Conservation (phyloP, 2,888 invertebrate genomes). For the Calameuta pallipes region DNA sequence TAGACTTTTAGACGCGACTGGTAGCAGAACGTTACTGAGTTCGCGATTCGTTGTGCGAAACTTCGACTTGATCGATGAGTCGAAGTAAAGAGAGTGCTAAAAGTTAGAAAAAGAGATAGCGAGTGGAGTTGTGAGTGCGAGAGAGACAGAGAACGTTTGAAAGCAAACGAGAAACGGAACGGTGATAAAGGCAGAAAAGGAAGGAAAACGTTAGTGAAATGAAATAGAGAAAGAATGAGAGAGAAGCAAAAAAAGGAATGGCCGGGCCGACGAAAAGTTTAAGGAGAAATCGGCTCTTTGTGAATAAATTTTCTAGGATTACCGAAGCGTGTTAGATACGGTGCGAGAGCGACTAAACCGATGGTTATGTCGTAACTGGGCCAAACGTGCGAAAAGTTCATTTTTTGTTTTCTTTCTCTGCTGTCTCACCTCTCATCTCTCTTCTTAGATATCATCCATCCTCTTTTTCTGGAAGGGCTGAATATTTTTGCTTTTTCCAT, state of each 20-base stretch:
- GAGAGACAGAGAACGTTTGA: not conserved
- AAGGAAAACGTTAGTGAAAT: not conserved
- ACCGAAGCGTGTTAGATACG: constrained; percentile 27
- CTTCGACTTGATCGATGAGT: not conserved
- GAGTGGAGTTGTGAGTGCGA: not conserved
- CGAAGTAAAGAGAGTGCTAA: not conserved
- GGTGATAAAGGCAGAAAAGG: not conserved
- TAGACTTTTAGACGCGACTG: not conserved
- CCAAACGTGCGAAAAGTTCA: not conserved
- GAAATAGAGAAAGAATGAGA: not conserved
- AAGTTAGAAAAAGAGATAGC: not conserved
- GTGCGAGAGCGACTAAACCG: constrained; percentile 16
- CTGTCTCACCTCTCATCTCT: not conserved
- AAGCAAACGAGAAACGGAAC: not conserved
- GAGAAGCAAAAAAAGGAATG: not conserved
- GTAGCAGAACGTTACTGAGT: not conserved
- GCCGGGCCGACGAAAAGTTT: not conserved
- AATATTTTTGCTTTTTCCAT: not conserved
- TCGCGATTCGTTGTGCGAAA: constrained; percentile 11
- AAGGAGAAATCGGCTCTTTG: constrained; percentile 31
- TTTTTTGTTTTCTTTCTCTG: not conserved
- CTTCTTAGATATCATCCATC: not conserved
- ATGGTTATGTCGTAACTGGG: constrained; percentile 20
- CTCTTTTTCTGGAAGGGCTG: not conserved
- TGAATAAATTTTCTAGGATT: constrained; percentile 39